These are phyloP conservation scores for Zaprionus vittiger DNA, from an alignment of 1,140 invertebrate species.

Conservation along the genomic window DNA sequence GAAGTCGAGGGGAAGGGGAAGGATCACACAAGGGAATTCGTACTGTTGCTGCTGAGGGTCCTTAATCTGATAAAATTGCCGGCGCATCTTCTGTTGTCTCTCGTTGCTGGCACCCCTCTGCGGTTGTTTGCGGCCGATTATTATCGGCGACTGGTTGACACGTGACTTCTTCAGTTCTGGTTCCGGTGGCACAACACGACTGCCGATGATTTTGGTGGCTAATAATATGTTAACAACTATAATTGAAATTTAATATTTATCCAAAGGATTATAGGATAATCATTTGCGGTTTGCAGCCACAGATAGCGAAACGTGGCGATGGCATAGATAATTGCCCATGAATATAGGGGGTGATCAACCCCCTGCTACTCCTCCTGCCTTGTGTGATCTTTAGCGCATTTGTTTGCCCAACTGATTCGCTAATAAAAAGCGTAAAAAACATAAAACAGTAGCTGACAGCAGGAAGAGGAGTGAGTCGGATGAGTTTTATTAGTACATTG, in stretches of 20 bases:
- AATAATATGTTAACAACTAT: constrained; percentile 79
- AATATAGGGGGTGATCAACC: constrained; percentile 17
- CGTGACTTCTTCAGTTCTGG: constrained; percentile 59
- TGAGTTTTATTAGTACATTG: constrained; percentile 63
- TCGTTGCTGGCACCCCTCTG: constrained; percentile 44
- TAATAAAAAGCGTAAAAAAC: constrained; percentile 59
- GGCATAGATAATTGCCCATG: constrained; percentile 59
- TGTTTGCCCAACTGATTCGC: constrained; percentile 70
- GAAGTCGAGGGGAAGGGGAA: constrained; percentile 35
- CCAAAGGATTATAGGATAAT: constrained; percentile 80
- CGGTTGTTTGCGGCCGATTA: constrained; percentile 61
- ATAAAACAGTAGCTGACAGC: constrained; percentile 45
- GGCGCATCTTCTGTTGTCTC: constrained; percentile 65
- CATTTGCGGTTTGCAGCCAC: constrained; percentile 68
- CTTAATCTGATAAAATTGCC: constrained; percentile 79
- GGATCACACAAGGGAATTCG: constrained; percentile 38
- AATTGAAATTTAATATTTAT: constrained; percentile 84
- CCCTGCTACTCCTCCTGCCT: constrained; percentile 29
- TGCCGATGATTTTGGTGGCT: constrained; percentile 57
- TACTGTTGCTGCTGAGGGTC: constrained; percentile 46
- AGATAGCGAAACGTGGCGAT: constrained; percentile 56
- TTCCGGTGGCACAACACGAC: constrained; percentile 21
- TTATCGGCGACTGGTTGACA: constrained; percentile 67
- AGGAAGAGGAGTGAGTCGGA: constrained; percentile 6
- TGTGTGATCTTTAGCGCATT: constrained; percentile 38